Evolutionary conservation across 1,140 invertebrate genomes (phyloP).

Genomic region (Drosophila lacertosa): DNA sequence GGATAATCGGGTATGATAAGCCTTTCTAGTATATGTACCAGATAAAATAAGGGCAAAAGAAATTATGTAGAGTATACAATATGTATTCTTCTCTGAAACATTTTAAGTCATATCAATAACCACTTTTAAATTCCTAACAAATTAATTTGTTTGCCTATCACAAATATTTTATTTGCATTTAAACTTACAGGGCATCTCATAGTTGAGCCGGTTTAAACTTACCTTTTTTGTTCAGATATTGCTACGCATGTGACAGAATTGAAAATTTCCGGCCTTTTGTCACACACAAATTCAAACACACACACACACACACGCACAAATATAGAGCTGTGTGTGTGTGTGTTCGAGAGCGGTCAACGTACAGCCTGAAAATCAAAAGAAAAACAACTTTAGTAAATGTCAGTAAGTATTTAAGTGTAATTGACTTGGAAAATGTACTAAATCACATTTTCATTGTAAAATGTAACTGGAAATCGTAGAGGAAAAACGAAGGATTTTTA

Average conservation of each 20-base stretch:
- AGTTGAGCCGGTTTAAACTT: not conserved
- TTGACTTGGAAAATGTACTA: constrained; percentile 20
- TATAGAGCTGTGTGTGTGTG: constrained; percentile 2
- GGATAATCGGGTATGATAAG: not conserved
- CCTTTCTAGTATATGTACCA: not conserved
- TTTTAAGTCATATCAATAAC: too few relatives aligned
- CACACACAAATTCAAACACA: constrained; percentile 13
- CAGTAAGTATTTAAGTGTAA: not conserved
- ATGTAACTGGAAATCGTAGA: not conserved
- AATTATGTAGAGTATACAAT: too few relatives aligned
- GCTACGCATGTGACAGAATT: constrained; percentile 57
- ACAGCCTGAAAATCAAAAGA: constrained; percentile 32
- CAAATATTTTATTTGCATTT: not conserved
- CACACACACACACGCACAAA: constrained; percentile 2
- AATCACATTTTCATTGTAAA: not conserved
- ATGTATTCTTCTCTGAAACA: too few relatives aligned
- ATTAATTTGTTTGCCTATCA: not conserved
- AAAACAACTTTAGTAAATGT: constrained; percentile 14
- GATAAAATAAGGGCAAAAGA: too few relatives aligned
- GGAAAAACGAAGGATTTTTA: not conserved
- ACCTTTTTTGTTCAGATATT: constrained; percentile 3
- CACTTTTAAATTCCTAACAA: too few relatives aligned
- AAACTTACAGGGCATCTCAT: not conserved
- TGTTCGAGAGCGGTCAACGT: constrained; percentile 54
- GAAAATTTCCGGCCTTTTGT: constrained; percentile 77